These are phyloP conservation scores for Trochalopteron elliotii DNA, from an alignment of 2,113 vertebrate species.

Conservation along the genomic window DNA sequence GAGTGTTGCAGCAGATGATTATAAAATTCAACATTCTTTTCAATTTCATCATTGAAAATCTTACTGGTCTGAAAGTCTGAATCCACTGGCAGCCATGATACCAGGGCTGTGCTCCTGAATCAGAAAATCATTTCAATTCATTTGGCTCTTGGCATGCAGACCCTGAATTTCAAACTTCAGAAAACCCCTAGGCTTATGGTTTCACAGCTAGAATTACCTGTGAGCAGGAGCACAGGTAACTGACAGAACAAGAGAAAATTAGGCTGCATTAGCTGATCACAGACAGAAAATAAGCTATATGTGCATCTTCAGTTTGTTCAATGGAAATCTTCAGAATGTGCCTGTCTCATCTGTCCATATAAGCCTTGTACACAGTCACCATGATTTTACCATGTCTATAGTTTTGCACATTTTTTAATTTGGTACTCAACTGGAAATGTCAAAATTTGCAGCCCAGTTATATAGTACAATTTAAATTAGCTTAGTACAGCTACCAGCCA, in stretches of 20 bases:
- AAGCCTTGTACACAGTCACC: accelerated
- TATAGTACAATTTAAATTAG: neutral
- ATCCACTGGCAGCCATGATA: neutral
- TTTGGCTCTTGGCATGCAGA: neutral
- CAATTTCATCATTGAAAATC: neutral
- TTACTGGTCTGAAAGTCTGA: neutral
- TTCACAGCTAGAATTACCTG: neutral
- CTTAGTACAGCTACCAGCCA: neutral
- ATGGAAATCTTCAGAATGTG: neutral
- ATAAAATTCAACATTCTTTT: neutral
- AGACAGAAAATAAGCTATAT: neutral
- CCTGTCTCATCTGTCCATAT: neutral
- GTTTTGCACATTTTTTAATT: neutral
- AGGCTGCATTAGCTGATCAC: neutral
- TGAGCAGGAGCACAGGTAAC: neutral
- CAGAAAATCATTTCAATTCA: neutral
- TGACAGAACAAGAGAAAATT: neutral
- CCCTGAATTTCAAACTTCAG: neutral
- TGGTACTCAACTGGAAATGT: neutral
- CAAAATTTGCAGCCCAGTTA: neutral
- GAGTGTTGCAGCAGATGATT: neutral
- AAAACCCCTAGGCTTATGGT: neutral
- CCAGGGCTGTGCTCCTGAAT: neutral
- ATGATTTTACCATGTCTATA: neutral
- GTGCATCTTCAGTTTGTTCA: neutral